Evolutionary conservation across 35 echinoderm and acorn worm genomes (phyloP).

Genomic region (Apostichopus parvimensis): DNA sequence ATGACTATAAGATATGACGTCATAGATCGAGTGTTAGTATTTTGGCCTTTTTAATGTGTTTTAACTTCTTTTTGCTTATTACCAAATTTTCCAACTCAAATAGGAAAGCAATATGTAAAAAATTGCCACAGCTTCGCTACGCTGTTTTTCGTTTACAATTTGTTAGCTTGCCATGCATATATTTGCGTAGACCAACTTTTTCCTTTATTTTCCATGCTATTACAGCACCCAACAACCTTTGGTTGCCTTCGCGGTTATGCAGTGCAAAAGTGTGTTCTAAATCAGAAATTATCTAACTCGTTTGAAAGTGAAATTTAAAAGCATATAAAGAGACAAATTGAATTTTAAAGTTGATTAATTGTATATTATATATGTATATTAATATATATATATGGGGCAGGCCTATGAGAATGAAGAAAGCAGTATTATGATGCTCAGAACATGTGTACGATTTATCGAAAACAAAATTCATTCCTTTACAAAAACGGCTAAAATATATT

Average conservation of each 20-base stretch:
- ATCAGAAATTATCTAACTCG: background rate
- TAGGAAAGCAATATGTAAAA: too few species aligned
- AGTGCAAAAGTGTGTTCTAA: conserved; percentile 40
- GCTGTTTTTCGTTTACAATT: too few species aligned
- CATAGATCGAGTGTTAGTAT: too few species aligned
- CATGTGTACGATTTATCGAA: background rate
- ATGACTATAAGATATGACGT: too few species aligned
- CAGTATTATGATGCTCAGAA: background rate
- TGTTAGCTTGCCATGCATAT: too few species aligned
- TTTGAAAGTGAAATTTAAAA: conserved; percentile 24
- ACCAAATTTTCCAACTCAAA: too few species aligned
- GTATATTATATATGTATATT: background rate
- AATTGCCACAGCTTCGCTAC: too few species aligned
- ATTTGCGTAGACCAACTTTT: too few species aligned
- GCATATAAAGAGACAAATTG: background rate
- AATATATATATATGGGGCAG: background rate
- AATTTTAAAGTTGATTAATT: background rate
- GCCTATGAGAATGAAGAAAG: background rate
- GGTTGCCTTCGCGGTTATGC: conserved; percentile 38
- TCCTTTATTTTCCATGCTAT: background rate
- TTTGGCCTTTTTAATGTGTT: too few species aligned
- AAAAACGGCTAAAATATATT: conserved; percentile 3
- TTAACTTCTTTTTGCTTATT: too few species aligned
- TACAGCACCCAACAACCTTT: background rate
- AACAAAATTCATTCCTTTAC: background rate